Base-by-base conservation (phyloP, 2,797 vertebrate species). In the Hephaestus fuliginosus region DNA sequence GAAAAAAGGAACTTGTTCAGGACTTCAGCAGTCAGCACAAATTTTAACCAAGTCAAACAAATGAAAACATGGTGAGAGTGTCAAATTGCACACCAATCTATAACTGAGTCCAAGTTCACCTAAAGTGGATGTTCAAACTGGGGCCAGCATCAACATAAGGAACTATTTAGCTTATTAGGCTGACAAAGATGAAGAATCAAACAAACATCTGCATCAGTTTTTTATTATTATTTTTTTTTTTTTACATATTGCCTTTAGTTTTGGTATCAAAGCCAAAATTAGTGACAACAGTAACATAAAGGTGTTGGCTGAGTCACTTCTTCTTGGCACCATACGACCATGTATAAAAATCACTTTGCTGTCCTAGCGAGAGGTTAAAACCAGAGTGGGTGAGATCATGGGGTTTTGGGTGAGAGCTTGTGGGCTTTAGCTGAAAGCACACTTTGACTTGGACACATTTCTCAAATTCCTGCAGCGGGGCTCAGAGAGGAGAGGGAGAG, bases 371-470 rank as follows among this genome's bases (percentile, higher is more conserved):
- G 36, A 82, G 18, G 57, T 68, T 62, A 70, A 83, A 85, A 81
- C 11, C 62, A 82, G 61, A 65, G 43, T 15, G 62, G 66, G 56
- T 81, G 83, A 90, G 73, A 90, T 82, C 77, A 90, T 76, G 80
- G 49, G 84, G 53, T 86, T 57, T 33, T 84, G 87, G 70, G 52
- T 79, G 70, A 78, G 51, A 82, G 79, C 64, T 60, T 82, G 86
- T 78, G 82, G 82, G 78, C 70, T 83, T 89, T 46, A 74, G 63
- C 83, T 89, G 74, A 91, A 88, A 87, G 82, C 78, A 51, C 66
- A 86, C 64, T 89, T 91, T 89, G 74, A 89, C 89, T 84, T 80
- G 66, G 58, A 81, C 57, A 78, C 61, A 84, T 91, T 89, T 91
- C 85, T 91, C 62, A 80, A 80, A 92, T 91, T 92, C 90, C 85